Base-by-base conservation (phyloP, 92 coral and sea anemone genomes). In the Porites cylindrica region DNA sequence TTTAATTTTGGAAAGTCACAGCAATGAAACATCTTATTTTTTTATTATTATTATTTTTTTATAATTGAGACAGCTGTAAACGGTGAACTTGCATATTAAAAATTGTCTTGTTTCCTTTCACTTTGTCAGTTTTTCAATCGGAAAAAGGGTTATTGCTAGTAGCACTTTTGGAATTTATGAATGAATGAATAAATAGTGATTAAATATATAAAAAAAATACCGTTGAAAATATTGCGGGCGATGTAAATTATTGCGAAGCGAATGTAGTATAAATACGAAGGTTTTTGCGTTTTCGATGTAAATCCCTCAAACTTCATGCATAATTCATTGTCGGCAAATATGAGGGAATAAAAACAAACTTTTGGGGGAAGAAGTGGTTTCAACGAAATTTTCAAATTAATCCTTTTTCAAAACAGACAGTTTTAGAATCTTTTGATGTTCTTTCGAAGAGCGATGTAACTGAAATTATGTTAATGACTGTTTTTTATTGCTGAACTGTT, bases 291-390 rank as follows among this genome's bases (percentile, higher is more conserved):
- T 3, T 38, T 38, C 47, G 47, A 38, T 38, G 47, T 38, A 38
- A 72, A 8, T n/a, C 10, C 63, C n/a, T 66, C 43, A 65, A 66
- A 51, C 29, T 17, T 54, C 7, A 64, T 77, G 81, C 61, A 86
- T 82, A 69, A 86, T 59, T 24, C 66, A 86, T 51, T 86, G 56
- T 75, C 71, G 68, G 76, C 23, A 26, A 47, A 79, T 38, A 68
- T 66, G 78, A 13, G 66, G 56, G 51, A 56, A 56, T 8, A 56
- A 56, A 56, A 56, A 54, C 60, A 56, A 56, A 56, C 61, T 56
- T 8, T 56, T 10, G 61, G 0, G 61, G 13, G 61, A 14, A 56
- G 11, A 14, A 56, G 11, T 56, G 61, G 61, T 0, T 14, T 10
- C 3, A 11, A 51, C 24, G 21, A 14, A 29, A 51, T 11, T 84